Conservation (phyloP, 2,888 invertebrate species). For the Cheilosia vernalis region DNA sequence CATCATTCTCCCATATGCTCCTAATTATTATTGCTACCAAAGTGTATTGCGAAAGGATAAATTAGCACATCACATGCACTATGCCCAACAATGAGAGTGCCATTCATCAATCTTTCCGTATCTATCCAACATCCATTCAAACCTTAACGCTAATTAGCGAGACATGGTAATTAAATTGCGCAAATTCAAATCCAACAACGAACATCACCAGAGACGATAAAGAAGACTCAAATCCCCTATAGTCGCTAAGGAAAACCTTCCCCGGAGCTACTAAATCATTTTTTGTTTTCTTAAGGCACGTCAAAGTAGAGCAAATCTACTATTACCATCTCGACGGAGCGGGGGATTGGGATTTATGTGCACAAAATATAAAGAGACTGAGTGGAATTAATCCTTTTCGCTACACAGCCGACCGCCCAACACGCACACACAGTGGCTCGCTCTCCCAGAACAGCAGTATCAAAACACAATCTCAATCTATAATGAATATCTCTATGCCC, state of each 20-base stretch:
- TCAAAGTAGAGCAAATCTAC: slow-evolving; percentile 38
- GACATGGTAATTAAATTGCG: slow-evolving; percentile 51
- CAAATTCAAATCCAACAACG: not conserved
- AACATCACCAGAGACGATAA: not conserved
- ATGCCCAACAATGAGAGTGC: not conserved
- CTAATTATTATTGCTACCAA: not conserved
- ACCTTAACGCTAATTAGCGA: slow-evolving; percentile 50
- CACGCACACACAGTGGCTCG: not conserved
- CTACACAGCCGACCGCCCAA: not conserved
- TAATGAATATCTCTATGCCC: slow-evolving; percentile 62
- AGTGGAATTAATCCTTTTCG: slow-evolving; percentile 54
- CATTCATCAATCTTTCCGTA: slow-evolving; percentile 19
- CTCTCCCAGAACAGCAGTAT: slow-evolving; percentile 20
- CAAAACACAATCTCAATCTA: slow-evolving; percentile 62
- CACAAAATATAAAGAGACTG: slow-evolving; percentile 46
- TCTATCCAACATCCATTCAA: slow-evolving; percentile 16
- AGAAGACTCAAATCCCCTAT: slow-evolving; percentile 17
- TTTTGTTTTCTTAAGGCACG: slow-evolving; percentile 26
- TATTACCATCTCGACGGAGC: slow-evolving; percentile 24
- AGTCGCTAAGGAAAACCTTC: slow-evolving; percentile 31
- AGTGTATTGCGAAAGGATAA: not conserved
- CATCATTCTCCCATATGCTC: not conserved
- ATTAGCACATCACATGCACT: not conserved
- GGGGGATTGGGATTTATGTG: slow-evolving; percentile 25
- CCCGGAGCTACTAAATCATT: slow-evolving; percentile 52